Evolutionary conservation across 2,888 invertebrate genomes (phyloP).

Genomic region (Cybosia mesomella): DNA sequence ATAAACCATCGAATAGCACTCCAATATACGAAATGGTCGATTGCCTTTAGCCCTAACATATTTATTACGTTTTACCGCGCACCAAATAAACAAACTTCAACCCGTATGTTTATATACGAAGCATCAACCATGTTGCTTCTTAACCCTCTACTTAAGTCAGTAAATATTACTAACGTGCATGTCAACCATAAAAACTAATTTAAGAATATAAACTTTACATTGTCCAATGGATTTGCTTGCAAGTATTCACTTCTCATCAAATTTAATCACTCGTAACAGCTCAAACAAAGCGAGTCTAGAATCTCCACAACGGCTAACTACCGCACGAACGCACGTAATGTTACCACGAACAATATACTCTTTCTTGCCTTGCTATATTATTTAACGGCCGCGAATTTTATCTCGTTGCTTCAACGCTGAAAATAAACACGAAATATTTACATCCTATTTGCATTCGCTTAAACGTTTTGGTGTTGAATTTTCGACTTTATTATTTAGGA

Average conservation of each 20-base stretch:
- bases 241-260: conserved; percentile 56
- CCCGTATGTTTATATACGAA: conserved; percentile 6
- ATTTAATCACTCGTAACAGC: conserved; percentile 60
- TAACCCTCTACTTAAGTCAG: conserved; percentile 23
- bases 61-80: conserved; percentile 19
- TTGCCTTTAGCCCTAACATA: conserved; percentile 28
- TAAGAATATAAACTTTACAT: conserved; percentile 50
- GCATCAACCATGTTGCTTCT: conserved; percentile 14
- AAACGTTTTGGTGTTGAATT: conserved; percentile 55
- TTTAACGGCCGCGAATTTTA: conserved; percentile 77
- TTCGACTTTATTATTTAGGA: conserved; percentile 59
- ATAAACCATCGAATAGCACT: conserved; percentile 26
- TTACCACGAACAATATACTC: conserved; percentile 72
- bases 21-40: conserved; percentile 24
- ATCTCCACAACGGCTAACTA: conserved; percentile 57
- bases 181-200: conserved; percentile 41
- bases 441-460: conserved; percentile 65
- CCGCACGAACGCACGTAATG: conserved; percentile 61
- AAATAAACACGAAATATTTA: conserved; percentile 73
- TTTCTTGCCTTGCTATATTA: conserved; percentile 69
- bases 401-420: conserved; percentile 72
- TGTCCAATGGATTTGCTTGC: conserved; percentile 48
- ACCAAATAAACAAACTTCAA: conserved; percentile 20
- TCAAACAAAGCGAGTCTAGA: conserved; percentile 58
- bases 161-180: conserved; percentile 30